phyloP scores from a whole-genome alignment of 2,113 vertebrate species.

The Ascaphus truei region DNA sequence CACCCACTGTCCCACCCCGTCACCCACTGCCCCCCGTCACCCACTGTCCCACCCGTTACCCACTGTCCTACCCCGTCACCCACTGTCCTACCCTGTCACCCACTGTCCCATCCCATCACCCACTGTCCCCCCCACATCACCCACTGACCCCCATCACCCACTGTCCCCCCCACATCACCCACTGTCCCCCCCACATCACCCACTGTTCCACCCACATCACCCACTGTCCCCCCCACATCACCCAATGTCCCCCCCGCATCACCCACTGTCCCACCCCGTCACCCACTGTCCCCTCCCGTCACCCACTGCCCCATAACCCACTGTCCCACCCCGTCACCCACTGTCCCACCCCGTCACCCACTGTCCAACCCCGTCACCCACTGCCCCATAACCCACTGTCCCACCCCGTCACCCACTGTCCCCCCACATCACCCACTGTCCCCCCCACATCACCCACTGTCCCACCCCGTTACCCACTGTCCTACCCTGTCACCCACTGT shows the following conservation, averaged over 20 bases:
- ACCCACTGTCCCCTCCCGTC: neutral
- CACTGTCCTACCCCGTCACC: fast-evolving
- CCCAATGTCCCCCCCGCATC: neutral
- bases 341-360: neutral
- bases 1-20: fast-evolving
- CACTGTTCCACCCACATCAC: fast-evolving
- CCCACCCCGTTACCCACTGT: too few species aligned
- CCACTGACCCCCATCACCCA: neutral
- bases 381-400: too few species aligned
- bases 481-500: too few species aligned
- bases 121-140: fast-evolving
- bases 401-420: neutral
- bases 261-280: fast-evolving
- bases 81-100: neutral
- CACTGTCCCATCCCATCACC: neutral
- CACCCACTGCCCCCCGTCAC: neutral
- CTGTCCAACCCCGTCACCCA: neutral
- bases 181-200: neutral
- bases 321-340: fast-evolving
- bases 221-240: neutral
- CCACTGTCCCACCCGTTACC: neutral
- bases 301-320: neutral
- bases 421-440: neutral
- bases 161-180: neutral
- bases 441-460: fast-evolving